These are phyloP conservation scores for Drosophila cyrtoloma DNA, from an alignment of 2,888 invertebrate species.

Conservation along the genomic window DNA sequence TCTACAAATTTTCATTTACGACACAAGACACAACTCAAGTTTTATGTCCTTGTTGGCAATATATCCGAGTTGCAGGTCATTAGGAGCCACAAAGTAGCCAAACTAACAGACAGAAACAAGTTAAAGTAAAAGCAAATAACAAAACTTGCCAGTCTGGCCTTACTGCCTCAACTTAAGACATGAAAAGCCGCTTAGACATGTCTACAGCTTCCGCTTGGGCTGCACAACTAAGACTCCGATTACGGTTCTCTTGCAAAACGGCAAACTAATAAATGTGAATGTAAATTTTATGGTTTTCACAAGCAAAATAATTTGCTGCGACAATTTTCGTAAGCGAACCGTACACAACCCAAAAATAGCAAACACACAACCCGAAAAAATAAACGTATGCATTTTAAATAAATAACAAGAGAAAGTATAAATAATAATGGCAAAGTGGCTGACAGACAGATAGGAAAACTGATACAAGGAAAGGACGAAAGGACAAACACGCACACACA, in stretches of 20 bases:
- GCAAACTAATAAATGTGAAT: conserved; percentile 69
- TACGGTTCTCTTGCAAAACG: conserved; percentile 30
- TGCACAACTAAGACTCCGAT: conserved; percentile 14
- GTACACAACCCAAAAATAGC: neutral
- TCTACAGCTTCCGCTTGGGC: conserved; percentile 61
- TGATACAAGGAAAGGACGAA: neutral
- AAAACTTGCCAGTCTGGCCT: conserved; percentile 35
- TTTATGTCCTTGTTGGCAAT: conserved; percentile 34
- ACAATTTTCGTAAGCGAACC: conserved; percentile 45
- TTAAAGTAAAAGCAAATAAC: conserved; percentile 29
- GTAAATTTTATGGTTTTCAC: conserved; percentile 58
- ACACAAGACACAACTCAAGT: conserved; percentile 21
- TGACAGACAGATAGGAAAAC: conserved; percentile 9
- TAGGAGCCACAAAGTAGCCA: conserved; percentile 54
- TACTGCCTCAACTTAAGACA: conserved; percentile 45
- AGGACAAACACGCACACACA: neutral
- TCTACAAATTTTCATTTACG: conserved; percentile 18
- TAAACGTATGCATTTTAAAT: conserved; percentile 60
- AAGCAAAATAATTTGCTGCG: conserved; percentile 64
- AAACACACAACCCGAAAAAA: neutral
- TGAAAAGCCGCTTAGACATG: conserved; percentile 73
- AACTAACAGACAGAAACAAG: conserved; percentile 17
- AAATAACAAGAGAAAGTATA: conserved; percentile 63
- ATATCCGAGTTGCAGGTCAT: conserved; percentile 61
- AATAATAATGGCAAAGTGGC: conserved; percentile 56